phyloP scores from a whole-genome alignment of 1,140 invertebrate species.

The Episyrphus balteatus region DNA sequence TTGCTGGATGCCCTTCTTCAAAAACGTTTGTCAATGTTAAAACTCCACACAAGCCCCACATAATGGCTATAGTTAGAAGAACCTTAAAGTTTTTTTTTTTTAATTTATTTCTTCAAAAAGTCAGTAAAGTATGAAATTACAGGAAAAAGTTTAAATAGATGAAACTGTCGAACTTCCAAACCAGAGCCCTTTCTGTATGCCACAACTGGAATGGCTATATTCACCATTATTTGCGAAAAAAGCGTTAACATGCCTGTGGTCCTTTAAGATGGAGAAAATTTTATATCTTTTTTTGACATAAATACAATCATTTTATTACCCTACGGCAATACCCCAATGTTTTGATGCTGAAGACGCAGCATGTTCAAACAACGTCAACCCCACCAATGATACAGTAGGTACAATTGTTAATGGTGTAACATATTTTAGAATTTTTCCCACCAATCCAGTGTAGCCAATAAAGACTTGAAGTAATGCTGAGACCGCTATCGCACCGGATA shows the following conservation, averaged over 20 bases:
- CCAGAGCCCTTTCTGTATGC: constrained; percentile 49
- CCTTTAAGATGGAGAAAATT: constrained; percentile 41
- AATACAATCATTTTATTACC: constrained; percentile 38
- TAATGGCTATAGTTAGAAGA: constrained; percentile 64
- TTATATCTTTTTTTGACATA: background rate
- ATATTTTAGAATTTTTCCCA: constrained; percentile 58
- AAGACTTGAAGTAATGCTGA: constrained; percentile 68
- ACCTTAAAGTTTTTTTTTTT: constrained; percentile 43
- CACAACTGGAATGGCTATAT: constrained; percentile 54
- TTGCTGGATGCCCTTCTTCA: constrained; percentile 53
- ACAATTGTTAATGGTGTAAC: constrained; percentile 72
- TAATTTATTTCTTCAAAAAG: constrained; percentile 4
- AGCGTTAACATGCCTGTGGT: constrained; percentile 69
- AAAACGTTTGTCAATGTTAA: constrained; percentile 58
- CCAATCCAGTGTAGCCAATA: constrained; percentile 56
- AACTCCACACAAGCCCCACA: constrained; percentile 68
- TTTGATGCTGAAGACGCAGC: constrained; percentile 60
- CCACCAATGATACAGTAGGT: constrained; percentile 68
- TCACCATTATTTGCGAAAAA: constrained; percentile 69
- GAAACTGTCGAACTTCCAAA: constrained; percentile 49
- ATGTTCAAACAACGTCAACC: constrained; percentile 67
- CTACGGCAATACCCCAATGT: constrained; percentile 69
- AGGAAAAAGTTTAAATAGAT: constrained; percentile 72
- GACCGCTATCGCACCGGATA: constrained; percentile 76
- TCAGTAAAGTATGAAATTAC: constrained; percentile 41